Evolutionary conservation across 23 tunicate species (phyloP).

Genomic region (Ascidia mentula): DNA sequence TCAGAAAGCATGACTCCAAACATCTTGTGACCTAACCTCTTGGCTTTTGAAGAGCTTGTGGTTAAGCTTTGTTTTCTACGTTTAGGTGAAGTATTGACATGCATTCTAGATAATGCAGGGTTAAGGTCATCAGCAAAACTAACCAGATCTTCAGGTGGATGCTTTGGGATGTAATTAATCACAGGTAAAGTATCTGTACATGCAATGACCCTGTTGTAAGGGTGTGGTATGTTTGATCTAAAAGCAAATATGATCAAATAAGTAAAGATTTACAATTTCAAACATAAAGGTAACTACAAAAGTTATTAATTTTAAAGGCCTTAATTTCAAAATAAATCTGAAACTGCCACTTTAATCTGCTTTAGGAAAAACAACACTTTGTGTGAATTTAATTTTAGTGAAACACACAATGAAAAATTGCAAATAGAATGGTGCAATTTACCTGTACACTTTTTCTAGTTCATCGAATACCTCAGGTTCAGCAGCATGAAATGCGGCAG

Average conservation of each 20-base stretch:
- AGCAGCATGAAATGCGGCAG: conserved; percentile 50
- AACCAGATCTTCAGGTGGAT: conserved; percentile 1
- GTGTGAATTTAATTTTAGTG: too few relatives aligned
- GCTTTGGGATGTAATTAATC: conserved; percentile 33
- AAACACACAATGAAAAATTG: too few relatives aligned
- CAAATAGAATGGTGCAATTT: too few relatives aligned
- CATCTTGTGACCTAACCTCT: neutral
- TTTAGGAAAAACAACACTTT: too few relatives aligned
- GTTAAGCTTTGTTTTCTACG: neutral
- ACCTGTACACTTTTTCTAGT: conserved; percentile 68
- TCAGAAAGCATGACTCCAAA: conserved; percentile 52
- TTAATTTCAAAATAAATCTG: too few relatives aligned
- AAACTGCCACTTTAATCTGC: too few relatives aligned
- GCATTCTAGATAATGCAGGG: too few relatives aligned
- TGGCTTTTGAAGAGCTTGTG: neutral
- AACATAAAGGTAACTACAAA: too few relatives aligned
- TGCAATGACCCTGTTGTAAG: conserved; percentile 46
- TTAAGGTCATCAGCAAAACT: neutral
- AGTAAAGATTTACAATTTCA: neutral
- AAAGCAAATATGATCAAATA: neutral
- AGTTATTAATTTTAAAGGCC: too few relatives aligned
- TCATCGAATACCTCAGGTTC: conserved; percentile 49
- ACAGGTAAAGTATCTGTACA: conserved; percentile 36
- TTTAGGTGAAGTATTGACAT: neutral
- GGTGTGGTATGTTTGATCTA: conserved; percentile 21